Evolutionary conservation across 1,140 invertebrate species (phyloP).

Genomic region (Rhagoletis zephyria): DNA sequence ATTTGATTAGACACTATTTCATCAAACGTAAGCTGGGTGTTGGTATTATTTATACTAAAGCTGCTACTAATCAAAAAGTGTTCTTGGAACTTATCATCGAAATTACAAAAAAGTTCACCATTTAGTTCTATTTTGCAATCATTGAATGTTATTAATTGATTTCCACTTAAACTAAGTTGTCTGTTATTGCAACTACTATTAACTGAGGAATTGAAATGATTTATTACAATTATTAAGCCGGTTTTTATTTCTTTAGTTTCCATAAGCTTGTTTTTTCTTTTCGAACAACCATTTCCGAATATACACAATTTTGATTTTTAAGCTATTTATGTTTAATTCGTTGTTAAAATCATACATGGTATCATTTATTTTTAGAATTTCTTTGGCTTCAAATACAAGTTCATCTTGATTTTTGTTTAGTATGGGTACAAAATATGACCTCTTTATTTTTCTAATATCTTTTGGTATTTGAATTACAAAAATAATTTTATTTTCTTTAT

Average conservation of each 20-base stretch:
- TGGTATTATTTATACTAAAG: not conserved
- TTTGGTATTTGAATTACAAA: not conserved
- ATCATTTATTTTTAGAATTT: not conserved
- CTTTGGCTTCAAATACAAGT: not conserved
- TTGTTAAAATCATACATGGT: not conserved
- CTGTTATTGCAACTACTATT: not conserved
- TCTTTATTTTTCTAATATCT: not conserved
- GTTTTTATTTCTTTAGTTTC: not conserved
- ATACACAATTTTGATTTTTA: not conserved
- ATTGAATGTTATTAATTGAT: slow-evolving; percentile 1
- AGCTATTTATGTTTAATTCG: not conserved
- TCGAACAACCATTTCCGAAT: not conserved
- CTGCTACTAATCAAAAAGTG: not conserved
- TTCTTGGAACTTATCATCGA: no score
- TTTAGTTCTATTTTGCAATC: slow-evolving; percentile 29
- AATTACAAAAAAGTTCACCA: not conserved
- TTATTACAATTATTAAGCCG: not conserved
- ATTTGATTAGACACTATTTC: not conserved
- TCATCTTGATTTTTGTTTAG: not conserved
- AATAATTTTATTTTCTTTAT: not conserved
- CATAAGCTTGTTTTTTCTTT: not conserved
- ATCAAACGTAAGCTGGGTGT: not conserved
- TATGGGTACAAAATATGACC: not conserved
- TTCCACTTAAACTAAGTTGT: not conserved
- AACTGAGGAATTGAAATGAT: not conserved